These are phyloP conservation scores for Cheirogaleus medius DNA, from an alignment of 2,113 vertebrate genomes.

Conservation along the genomic window DNA sequence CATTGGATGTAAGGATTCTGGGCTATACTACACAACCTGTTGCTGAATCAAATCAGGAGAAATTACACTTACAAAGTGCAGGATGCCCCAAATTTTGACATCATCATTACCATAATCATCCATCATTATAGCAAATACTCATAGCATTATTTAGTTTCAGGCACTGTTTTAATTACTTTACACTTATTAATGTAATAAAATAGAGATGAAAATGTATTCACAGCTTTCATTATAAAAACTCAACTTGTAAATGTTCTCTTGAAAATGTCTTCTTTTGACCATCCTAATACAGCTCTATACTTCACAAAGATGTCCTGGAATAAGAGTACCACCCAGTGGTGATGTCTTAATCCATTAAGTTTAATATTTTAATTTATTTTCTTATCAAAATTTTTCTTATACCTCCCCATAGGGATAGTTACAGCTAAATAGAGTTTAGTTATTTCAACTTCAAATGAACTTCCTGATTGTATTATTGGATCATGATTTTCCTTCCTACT, in stretches of 20 bases:
- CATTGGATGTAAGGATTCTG: neutral
- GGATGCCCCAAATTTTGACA: neutral
- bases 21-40: neutral
- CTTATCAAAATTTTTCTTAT: neutral
- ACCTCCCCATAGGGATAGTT: neutral
- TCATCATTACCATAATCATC: neutral
- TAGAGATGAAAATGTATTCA: neutral
- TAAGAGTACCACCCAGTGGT: neutral
- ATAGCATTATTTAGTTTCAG: neutral
- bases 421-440: neutral
- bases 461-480: neutral
- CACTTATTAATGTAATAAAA: neutral
- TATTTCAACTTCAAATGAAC: neutral
- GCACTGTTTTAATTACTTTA: neutral
- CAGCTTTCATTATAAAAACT: neutral
- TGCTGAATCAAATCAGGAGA: neutral
- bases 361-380: neutral
- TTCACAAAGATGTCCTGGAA: neutral
- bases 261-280: neutral
- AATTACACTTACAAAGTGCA: neutral
- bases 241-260: neutral
- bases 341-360: neutral
- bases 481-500: neutral
- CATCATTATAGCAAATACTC: neutral
- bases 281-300: neutral